Conservation (phyloP, 2,797 vertebrate genomes). For the Varecia variegata region DNA sequence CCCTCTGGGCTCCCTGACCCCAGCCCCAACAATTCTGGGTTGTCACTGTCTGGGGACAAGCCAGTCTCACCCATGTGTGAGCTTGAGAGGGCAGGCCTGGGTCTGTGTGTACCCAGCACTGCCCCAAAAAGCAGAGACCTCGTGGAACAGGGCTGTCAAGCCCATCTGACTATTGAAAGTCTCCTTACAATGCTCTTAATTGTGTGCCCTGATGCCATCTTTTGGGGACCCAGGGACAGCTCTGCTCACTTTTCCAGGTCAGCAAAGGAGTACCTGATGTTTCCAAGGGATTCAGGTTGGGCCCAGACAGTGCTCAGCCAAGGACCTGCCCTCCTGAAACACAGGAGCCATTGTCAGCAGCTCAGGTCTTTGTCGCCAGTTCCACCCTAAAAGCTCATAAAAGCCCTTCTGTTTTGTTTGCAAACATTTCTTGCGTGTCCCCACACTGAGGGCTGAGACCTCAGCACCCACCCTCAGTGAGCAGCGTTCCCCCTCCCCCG, state of each 20-base stretch:
- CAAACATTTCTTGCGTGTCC: neutral
- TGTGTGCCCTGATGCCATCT: neutral
- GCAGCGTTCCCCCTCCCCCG: neutral
- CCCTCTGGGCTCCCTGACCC: neutral
- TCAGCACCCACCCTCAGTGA: too few species aligned
- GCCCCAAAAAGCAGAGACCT: neutral
- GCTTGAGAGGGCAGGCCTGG: neutral
- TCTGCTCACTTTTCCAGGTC: neutral
- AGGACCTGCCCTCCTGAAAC: neutral
- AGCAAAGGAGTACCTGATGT: neutral
- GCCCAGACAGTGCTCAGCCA: neutral
- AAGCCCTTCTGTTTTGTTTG: neutral
- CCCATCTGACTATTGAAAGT: neutral
- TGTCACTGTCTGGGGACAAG: neutral
- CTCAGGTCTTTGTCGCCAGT: neutral
- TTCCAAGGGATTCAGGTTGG: neutral
- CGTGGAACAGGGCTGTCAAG: neutral
- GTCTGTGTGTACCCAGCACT: neutral
- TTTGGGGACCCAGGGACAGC: neutral
- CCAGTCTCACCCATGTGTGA: neutral
- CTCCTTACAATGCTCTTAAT: neutral
- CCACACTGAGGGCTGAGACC: neutral
- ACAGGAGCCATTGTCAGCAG: neutral
- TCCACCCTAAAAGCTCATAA: neutral
- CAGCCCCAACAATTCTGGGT: neutral